phyloP scores from a whole-genome alignment of 30 jellyfish, hydroid and myxozoan species.

The Calvadosia cruxmelitensis region DNA sequence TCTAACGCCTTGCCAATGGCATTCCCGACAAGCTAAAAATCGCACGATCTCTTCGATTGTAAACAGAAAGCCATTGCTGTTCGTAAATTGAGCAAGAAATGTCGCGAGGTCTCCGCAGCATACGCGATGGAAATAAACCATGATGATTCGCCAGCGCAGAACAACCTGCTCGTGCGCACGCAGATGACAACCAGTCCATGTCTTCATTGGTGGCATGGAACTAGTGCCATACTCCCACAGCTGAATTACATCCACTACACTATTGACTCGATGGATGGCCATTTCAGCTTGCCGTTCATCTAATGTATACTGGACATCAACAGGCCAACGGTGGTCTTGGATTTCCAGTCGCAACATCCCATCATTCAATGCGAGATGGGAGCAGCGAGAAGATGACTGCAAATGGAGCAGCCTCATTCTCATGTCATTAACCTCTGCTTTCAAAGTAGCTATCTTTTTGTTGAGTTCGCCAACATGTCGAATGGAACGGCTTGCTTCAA shows the following conservation, averaged over 20 bases:
- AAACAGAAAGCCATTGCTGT: conserved; percentile 37
- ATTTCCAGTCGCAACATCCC: too few relatives aligned
- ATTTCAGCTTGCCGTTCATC: too few relatives aligned
- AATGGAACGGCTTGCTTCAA: too few relatives aligned
- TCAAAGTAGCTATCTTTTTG: too few relatives aligned
- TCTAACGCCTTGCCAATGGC: background rate
- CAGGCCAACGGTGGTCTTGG: too few relatives aligned
- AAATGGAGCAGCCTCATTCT: too few relatives aligned
- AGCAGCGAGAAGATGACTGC: too few relatives aligned
- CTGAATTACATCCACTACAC: conserved; percentile 55
- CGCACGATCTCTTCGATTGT: background rate
- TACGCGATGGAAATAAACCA: conserved; percentile 22
- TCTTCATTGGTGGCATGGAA: conserved; percentile 60
- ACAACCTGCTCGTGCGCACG: conserved; percentile 36
- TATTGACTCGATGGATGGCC: conserved; percentile 3
- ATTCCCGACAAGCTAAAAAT: background rate
- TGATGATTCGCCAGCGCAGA: conserved; percentile 40
- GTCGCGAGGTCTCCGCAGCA: conserved; percentile 41
- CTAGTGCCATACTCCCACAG: conserved; percentile 80
- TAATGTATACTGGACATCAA: too few relatives aligned
- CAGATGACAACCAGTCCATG: conserved; percentile 41
- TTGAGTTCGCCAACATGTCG: too few relatives aligned
- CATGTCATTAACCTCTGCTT: too few relatives aligned
- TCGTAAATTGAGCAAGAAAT: conserved; percentile 43
- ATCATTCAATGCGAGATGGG: too few relatives aligned